Base-by-base conservation (phyloP, 2,888 invertebrate genomes). In the Scaptomyza reducta region DNA sequence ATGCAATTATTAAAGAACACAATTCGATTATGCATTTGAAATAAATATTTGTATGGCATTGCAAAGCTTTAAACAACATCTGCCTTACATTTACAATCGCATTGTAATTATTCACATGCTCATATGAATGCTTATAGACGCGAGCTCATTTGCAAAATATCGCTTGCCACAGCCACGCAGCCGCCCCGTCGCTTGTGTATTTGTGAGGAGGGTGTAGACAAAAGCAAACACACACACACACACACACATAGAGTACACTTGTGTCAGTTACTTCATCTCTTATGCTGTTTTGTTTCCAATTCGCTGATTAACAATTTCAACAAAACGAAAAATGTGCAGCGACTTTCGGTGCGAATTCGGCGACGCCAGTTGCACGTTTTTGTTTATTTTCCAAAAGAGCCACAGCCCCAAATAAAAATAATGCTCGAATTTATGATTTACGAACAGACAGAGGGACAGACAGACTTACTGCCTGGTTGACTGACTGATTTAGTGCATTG, bases 221-320 rank as follows among this genome's bases (percentile, higher is more conserved):
- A 29, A 46, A 14, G 44, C 42, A 53, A 42, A 74, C 29, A 41
- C 14, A 42, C 9, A 49, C 22, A 56, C 22, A 54, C 11, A 59
- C 60, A 35, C 1, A 66, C 51, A 71, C 6, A 10, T 57, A 60
- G 60, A 67, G 53, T 64, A 60, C 64, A 67, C 59, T 64, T 62
- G 65, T 69, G 68, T 84, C 70, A 71, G 82, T 87, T 87, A 78
- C 88, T 84, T 78, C 82, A 78, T 81, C 76, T 81, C 69, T 84
- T 87, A 81, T 85, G 79, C 74, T 70, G 84, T 84, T 84, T 87
- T 67, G 88, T 82, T 83, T 83, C 83, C 83, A 88, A 84, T 88
- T 83, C 87, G 88, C 86, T 83, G 83, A 88, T 83, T 88, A 83
- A 83, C 83, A 83, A 83, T 88, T 84, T 88, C 83, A 88, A 68